A percentile compares a stretch with the other conserved stretches of the same genome.
Conservation (phyloP, 2,797 vertebrate species). For the Dendrocincla fuliginosa region DNA sequence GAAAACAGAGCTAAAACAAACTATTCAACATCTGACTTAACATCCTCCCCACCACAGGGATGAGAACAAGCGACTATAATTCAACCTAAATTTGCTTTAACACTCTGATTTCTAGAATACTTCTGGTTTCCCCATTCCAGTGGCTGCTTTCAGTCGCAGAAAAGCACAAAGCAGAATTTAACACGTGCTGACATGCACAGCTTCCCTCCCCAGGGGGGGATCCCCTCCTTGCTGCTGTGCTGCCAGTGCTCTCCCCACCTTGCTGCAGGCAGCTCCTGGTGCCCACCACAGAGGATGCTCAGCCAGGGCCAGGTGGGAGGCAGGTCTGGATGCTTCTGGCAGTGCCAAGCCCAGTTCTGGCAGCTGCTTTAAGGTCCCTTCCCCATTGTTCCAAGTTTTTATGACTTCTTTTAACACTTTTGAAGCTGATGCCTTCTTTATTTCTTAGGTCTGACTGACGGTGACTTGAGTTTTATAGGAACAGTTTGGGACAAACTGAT, state of each 20-base stretch:
- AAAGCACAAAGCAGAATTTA: not conserved
- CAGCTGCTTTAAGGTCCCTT: not conserved
- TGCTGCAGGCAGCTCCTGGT: not conserved
- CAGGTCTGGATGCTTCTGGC: not conserved
- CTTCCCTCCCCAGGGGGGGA: accelerated
- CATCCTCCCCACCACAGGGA: not conserved
- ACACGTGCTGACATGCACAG: not conserved
- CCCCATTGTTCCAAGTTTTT: not conserved
- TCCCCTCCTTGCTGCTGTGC: not conserved
- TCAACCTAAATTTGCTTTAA: not conserved
- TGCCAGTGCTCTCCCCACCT: not conserved
- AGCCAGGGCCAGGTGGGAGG: not conserved
- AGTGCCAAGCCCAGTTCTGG: not conserved
- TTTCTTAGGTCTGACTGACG: not conserved
- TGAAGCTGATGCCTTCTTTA: not conserved
- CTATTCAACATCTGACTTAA: not conserved
- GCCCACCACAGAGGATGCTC: not conserved
- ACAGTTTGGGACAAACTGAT: not conserved
- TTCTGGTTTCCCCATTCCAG: not conserved
- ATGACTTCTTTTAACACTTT: not conserved
- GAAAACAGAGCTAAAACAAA: not conserved
- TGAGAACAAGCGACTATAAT: not conserved
- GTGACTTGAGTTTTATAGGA: not conserved
- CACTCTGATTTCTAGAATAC: not conserved
- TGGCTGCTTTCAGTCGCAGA: not conserved